Conservation (phyloP, 2,797 vertebrate species). For the Lindbergichthys nudifrons region DNA sequence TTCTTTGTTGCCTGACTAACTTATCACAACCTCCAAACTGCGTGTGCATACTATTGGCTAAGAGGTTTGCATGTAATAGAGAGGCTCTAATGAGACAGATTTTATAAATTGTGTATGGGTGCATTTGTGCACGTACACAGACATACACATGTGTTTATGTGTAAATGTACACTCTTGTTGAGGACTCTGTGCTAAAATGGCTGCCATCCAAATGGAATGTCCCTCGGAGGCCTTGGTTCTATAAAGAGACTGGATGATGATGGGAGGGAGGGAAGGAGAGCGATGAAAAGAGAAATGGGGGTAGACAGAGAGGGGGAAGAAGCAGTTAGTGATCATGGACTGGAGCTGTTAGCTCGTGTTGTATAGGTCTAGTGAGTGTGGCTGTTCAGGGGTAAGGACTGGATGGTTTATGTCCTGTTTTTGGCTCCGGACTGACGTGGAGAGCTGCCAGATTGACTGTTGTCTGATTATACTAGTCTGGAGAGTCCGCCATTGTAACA, state of each 20-base stretch:
- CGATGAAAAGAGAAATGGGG: conserved; percentile 68
- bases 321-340: conserved; percentile 56
- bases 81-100: conserved; percentile 62
- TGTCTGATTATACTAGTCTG: conserved; percentile 78
- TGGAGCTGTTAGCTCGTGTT: conserved; percentile 60
- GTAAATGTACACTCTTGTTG: conserved; percentile 74
- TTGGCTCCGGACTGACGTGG: conserved; percentile 68
- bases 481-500: conserved; percentile 66
- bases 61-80: conserved; percentile 64
- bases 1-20: conserved; percentile 65
- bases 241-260: conserved; percentile 77
- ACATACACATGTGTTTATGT: conserved; percentile 43
- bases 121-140: conserved; percentile 48
- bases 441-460: conserved; percentile 74
- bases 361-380: conserved; percentile 62
- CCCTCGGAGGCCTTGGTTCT: conserved; percentile 76
- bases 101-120: conserved; percentile 56
- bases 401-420: conserved; percentile 71
- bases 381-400: conserved; percentile 55
- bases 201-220: conserved; percentile 80
- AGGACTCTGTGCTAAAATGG: conserved; percentile 77
- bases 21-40: conserved; percentile 53
- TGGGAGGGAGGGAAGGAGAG: conserved; percentile 60
- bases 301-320: conserved; percentile 58
- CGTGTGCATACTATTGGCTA: conserved; percentile 42